These are phyloP conservation scores for Clarias platycephalus DNA, from an alignment of 2,797 vertebrate genomes.

Conservation along the genomic window DNA sequence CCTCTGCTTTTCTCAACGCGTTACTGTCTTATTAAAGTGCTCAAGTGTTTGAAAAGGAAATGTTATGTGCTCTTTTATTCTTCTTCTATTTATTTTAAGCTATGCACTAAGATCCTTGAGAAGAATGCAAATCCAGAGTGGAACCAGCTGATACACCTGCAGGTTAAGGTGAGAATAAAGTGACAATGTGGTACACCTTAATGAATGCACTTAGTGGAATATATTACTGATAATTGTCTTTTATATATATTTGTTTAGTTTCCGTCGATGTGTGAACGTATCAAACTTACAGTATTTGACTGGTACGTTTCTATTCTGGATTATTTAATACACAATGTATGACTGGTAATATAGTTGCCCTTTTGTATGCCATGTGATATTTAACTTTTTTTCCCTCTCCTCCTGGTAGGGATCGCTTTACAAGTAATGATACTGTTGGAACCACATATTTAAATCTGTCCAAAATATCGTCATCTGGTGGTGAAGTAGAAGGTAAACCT, in stretches of 20 bases:
- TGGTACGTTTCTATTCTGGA: constrained; percentile 79
- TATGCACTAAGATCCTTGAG: constrained; percentile 82
- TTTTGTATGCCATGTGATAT: neutral
- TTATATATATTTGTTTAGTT: constrained; percentile 76
- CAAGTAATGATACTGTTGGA: constrained; percentile 91
- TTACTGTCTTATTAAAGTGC: neutral
- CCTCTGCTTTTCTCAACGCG: neutral
- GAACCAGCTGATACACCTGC: constrained; percentile 82
- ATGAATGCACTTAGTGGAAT: neutral
- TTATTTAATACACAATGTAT: neutral
- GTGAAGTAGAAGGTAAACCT: constrained; percentile 88
- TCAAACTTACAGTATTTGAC: constrained; percentile 89
- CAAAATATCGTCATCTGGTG: constrained; percentile 93
- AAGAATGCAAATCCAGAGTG: constrained; percentile 88
- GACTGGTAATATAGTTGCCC: neutral
- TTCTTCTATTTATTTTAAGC: constrained; percentile 60
- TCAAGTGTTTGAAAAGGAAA: neutral
- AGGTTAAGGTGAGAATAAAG: constrained; percentile 77
- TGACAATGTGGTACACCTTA: neutral
- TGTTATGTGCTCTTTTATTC: neutral
- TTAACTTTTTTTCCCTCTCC: neutral
- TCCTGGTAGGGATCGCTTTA: constrained; percentile 88
- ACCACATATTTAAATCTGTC: constrained; percentile 90
- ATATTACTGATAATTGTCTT: neutral
- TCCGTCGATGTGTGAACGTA: constrained; percentile 94